These are phyloP conservation scores for Drosophila neutralis DNA, from an alignment of 2,888 invertebrate genomes.

Conservation along the genomic window DNA sequence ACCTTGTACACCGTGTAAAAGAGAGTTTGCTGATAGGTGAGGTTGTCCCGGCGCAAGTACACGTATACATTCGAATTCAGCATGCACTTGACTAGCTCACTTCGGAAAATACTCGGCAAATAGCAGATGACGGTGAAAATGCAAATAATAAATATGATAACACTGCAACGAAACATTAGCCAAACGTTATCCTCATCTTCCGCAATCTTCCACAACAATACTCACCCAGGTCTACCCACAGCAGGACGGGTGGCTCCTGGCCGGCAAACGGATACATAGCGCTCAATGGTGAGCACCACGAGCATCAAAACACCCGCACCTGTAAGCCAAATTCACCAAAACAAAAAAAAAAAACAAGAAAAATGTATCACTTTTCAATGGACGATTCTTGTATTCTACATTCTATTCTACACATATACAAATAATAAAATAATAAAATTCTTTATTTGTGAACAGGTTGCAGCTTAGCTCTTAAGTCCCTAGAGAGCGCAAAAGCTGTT, in stretches of 20 bases:
- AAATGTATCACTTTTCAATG: background rate
- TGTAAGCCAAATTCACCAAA: slow-evolving; percentile 42
- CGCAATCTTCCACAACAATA: background rate
- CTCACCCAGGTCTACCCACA: slow-evolving; percentile 87
- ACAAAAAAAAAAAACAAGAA: background rate
- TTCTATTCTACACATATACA: background rate
- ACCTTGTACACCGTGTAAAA: slow-evolving; percentile 88
- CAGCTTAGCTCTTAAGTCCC: background rate
- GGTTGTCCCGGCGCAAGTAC: slow-evolving; percentile 87
- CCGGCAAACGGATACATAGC: slow-evolving; percentile 91
- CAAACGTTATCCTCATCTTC: background rate
- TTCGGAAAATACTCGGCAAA: slow-evolving; percentile 89
- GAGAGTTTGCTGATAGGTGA: slow-evolving; percentile 85
- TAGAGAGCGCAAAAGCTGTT: slow-evolving; percentile 1
- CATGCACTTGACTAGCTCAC: slow-evolving; percentile 87
- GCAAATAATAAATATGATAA: slow-evolving; percentile 88
- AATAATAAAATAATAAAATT: background rate
- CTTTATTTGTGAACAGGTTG: background rate
- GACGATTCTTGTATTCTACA: background rate
- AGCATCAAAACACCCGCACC: slow-evolving; percentile 92
- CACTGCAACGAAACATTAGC: slow-evolving; percentile 67
- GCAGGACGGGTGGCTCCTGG: slow-evolving; percentile 89
- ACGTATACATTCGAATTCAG: slow-evolving; percentile 86
- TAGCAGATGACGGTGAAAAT: slow-evolving; percentile 88
- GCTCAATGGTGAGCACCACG: slow-evolving; percentile 89